These are phyloP conservation scores for Phymatocera aterrima DNA, from an alignment of 2,888 invertebrate genomes.

Conservation along the genomic window DNA sequence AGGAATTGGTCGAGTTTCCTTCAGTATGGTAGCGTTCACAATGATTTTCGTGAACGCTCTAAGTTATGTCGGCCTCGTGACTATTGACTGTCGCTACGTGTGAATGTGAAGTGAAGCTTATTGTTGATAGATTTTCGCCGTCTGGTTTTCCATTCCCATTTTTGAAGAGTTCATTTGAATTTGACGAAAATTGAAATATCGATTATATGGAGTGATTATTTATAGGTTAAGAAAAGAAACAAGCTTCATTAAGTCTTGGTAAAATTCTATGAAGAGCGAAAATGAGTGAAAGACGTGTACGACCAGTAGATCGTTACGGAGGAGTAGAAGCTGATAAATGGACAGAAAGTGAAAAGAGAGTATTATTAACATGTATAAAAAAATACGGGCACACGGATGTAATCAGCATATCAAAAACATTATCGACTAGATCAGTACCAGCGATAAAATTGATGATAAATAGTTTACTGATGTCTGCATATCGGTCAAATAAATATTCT, in stretches of 20 bases:
- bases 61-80: no score
- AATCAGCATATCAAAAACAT: constrained; percentile 54
- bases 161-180: not conserved
- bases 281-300: constrained; percentile 15
- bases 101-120: no score
- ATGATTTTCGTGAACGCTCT: no score
- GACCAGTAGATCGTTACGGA: not conserved
- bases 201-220: no score
- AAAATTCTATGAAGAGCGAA: not conserved
- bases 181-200: not conserved
- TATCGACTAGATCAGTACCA: constrained; percentile 58
- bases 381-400: constrained; percentile 62
- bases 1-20: no score
- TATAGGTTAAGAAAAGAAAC: not conserved
- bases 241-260: no score
- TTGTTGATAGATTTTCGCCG: no score
- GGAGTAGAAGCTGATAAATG: constrained; percentile 50
- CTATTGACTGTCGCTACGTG: not conserved
- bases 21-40: no score
- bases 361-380: constrained; percentile 61
- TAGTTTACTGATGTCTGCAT: constrained; percentile 54
- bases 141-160: not conserved
- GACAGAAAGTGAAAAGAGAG: constrained; percentile 60
- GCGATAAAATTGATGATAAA: constrained; percentile 61
- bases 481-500: constrained; percentile 42